phyloP scores from a whole-genome alignment of 2,888 invertebrate species.

The Parasteatoda lunata region DNA sequence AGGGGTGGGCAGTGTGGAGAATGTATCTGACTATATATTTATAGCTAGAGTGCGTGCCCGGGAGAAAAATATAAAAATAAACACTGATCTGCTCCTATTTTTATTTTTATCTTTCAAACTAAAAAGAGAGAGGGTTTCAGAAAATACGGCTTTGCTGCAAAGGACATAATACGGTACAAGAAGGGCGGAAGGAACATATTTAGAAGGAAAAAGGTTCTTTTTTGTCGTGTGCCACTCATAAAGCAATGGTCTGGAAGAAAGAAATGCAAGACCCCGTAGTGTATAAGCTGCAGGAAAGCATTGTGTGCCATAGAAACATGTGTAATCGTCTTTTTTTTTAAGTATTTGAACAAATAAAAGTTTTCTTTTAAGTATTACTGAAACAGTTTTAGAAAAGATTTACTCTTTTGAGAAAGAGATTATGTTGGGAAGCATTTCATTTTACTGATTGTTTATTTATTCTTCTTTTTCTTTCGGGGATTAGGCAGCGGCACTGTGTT shows the following conservation, averaged over 20 bases:
- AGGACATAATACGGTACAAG: slow-evolving; percentile 34
- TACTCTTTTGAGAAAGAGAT: neutral
- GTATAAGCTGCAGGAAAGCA: neutral
- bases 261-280: slow-evolving; percentile 10
- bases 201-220: slow-evolving; percentile 25
- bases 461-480: too few species aligned
- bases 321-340: neutral
- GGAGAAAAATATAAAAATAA: slow-evolving; percentile 46
- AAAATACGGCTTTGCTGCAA: slow-evolving; percentile 27
- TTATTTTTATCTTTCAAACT: slow-evolving; percentile 11
- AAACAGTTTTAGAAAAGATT: neutral
- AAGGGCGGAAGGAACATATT: slow-evolving; percentile 48
- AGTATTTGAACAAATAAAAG: neutral
- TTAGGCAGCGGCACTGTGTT: too few species aligned
- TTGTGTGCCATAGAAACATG: neutral
- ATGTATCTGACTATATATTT: slow-evolving; percentile 50
- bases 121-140: slow-evolving; percentile 15
- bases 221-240: slow-evolving; percentile 25
- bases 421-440: neutral
- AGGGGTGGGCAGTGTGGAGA: slow-evolving; percentile 18
- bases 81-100: slow-evolving; percentile 11
- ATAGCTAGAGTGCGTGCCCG: slow-evolving; percentile 36
- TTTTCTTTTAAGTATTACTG: neutral
- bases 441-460: too few species aligned
- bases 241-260: slow-evolving; percentile 22